Base-by-base conservation (phyloP, 2,888 invertebrate species). In the Lottia gigantea region DNA sequence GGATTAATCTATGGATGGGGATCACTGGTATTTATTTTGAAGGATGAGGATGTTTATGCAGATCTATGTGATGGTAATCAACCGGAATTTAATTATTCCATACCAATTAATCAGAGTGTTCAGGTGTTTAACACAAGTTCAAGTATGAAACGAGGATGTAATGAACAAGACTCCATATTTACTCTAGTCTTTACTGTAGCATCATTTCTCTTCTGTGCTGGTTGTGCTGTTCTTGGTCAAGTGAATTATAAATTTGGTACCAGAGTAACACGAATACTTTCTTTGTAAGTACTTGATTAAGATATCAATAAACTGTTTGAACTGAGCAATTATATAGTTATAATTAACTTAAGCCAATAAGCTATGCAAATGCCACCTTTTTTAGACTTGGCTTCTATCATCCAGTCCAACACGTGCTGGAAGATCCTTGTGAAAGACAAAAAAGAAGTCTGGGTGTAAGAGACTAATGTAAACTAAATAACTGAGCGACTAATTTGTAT, bases 1-100 rank as follows among this genome's bases (percentile, higher is more conserved):
- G 83, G 83, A 15, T 74, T 79, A 12, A 62, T 82, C n/a, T 82
- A 81, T 68, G 83, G 83, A n/a, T 83, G 83, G 82, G 77, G 76
- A 12, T 81, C 83, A 0, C 72, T 83, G 2, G 80, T 82, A 14
- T 83, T 78, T 70, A 72, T 83, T 3, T 64, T 83, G 40, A 81
- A 80, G 64, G 76, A 80, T 46, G 81, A 82, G 49, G 76, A 78
- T 4, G 67, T 83, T 15, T 82, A 79, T 68, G 47, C 66, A 2
- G 75, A 81, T 62, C 74, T 81, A 0, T 83, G 83, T 67, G 15
- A 55, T 61, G 16, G 19, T n/a, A 55, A 15, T 62, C 46, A 12
- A 46, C 19, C 16, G 23, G 40, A 66, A 62, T 2, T 15, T 3
- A 55, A 25, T 47, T 7, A 47, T 25, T 26, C 62, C 16, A 6